Percentiles rank a stretch among this genome's conserved stretches.
These are phyloP conservation scores for Coptodon rendalli DNA, from an alignment of 2,113 vertebrate species.

Conservation along the genomic window DNA sequence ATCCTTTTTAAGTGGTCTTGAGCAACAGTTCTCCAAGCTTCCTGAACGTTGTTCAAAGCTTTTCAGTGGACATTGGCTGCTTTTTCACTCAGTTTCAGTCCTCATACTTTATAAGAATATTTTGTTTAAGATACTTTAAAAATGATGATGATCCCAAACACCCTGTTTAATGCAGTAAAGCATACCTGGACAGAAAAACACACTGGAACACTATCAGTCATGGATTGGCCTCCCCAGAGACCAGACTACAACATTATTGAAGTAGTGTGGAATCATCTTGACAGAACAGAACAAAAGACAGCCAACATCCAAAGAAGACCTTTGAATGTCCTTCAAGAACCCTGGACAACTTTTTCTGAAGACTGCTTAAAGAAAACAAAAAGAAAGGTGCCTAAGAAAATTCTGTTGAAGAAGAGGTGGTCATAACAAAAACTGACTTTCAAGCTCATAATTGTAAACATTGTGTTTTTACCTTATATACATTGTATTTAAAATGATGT, in stretches of 20 bases:
- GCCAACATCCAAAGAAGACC: neutral
- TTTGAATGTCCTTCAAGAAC: neutral
- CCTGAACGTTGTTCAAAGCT: neutral
- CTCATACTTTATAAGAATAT: neutral
- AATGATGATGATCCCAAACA: no score
- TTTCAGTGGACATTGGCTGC: neutral
- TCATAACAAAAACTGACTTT: neutral
- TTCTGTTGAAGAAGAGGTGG: neutral
- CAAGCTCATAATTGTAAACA: no score
- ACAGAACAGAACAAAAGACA: neutral
- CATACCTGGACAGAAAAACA: neutral
- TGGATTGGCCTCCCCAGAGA: neutral
- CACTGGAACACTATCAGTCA: neutral
- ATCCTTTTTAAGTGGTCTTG: neutral
- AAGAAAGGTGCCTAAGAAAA: neutral
- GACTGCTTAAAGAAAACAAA: neutral
- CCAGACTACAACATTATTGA: neutral
- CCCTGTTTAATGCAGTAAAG: neutral
- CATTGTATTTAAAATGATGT: neutral
- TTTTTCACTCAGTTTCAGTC: neutral
- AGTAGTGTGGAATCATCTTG: neutral
- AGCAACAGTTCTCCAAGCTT: neutral
- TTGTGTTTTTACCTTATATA: neutral
- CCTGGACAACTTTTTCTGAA: neutral
- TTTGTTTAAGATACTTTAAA: neutral